A percentile compares a stretch with the other conserved stretches of the same genome.
Conservation (phyloP, 2,113 vertebrate species). For the Leptobrachium ailaonicum region DNA sequence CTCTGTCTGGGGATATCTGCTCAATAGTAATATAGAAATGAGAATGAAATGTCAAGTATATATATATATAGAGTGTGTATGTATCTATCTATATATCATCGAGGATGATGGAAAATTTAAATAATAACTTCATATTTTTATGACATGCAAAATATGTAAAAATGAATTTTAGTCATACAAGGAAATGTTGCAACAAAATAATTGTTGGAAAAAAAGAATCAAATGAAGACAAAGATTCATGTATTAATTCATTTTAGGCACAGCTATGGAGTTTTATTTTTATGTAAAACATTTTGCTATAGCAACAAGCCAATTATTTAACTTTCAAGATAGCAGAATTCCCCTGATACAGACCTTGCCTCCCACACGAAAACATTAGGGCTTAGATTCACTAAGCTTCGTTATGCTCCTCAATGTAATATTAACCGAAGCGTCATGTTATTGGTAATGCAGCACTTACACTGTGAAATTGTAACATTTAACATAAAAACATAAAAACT, state of each 20-base stretch:
- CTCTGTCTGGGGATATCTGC: too few relatives aligned
- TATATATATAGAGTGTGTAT: too few relatives aligned
- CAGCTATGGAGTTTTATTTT: conserved; percentile 9
- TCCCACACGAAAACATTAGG: conserved; percentile 5
- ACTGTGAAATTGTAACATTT: background rate
- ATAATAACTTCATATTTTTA: too few relatives aligned
- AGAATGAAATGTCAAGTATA: too few relatives aligned
- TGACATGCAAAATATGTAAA: conserved; percentile 13
- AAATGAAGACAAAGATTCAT: conserved; percentile 32
- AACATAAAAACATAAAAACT: background rate
- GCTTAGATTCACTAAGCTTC: conserved; percentile 8
- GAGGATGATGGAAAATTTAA: conserved; percentile 22
- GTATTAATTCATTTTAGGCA: conserved; percentile 19
- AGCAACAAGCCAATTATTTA: conserved; percentile 46
- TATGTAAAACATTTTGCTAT: conserved; percentile 44
- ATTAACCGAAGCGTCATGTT: background rate
- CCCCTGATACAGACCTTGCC: conserved; percentile 25
- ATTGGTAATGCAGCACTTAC: background rate
- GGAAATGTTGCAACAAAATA: conserved; percentile 22
- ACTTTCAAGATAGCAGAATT: conserved; percentile 31
- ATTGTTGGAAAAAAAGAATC: conserved; percentile 28
- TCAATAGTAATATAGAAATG: too few relatives aligned
- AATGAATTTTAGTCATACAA: conserved; percentile 31
- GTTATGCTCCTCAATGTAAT: background rate
- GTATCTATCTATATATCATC: background rate